Conservation (phyloP, 2,797 vertebrate species). For the Fratercula arctica region DNA sequence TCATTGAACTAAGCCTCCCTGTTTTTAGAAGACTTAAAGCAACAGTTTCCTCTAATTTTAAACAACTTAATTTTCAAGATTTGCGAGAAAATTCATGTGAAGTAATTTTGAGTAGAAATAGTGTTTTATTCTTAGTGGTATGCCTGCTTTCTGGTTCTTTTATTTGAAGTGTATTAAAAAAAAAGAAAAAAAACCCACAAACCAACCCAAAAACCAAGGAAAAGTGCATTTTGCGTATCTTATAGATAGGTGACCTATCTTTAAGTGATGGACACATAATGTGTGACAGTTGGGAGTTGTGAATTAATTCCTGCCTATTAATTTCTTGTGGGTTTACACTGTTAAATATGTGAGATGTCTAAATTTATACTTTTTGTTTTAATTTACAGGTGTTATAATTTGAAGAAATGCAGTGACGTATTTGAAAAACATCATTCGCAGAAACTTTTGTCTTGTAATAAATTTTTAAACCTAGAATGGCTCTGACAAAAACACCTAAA, state of each 20-base stretch:
- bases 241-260: background rate
- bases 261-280: background rate
- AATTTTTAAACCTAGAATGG: constrained; percentile 80
- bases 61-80: background rate
- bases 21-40: background rate
- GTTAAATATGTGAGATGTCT: background rate
- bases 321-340: background rate
- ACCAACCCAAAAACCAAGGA: background rate
- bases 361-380: constrained; percentile 37
- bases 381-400: constrained; percentile 69
- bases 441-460: constrained; percentile 24
- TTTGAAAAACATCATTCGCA: constrained; percentile 53
- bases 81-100: background rate
- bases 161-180: background rate
- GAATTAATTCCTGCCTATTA: background rate
- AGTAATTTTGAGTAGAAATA: background rate
- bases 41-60: background rate
- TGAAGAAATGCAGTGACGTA: constrained; percentile 59
- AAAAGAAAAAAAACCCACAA: background rate
- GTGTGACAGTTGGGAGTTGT: background rate
- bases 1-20: background rate
- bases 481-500: constrained; percentile 81
- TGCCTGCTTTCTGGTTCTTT: background rate
- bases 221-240: background rate
- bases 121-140: background rate